Percentiles rank a stretch among this genome's conserved stretches.
Conservation (phyloP, 2,888 invertebrate species). For the Reticulitermes lucifugus region DNA sequence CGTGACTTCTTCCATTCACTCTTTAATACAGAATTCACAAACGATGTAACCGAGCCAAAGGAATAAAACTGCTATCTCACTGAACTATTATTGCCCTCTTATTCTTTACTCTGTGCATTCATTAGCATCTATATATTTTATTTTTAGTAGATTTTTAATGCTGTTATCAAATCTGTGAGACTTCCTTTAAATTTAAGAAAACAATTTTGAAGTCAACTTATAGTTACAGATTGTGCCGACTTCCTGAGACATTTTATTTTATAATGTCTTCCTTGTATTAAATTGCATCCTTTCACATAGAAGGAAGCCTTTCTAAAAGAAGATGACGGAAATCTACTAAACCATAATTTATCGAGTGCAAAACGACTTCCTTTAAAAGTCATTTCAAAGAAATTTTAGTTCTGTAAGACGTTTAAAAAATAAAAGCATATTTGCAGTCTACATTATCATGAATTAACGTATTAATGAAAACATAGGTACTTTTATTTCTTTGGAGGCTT, state of each 20-base stretch:
- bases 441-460: not conserved
- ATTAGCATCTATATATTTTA: not conserved
- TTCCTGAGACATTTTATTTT: not conserved
- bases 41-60: not conserved
- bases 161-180: conserved; percentile 12
- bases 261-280: not conserved
- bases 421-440: not conserved
- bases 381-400: not conserved
- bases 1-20: not conserved
- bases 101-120: conserved; percentile 12
- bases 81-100: not conserved
- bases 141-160: not conserved
- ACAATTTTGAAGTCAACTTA: not conserved
- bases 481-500: not conserved
- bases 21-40: not conserved
- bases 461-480: not conserved
- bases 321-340: not conserved
- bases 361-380: not conserved
- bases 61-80: not conserved
- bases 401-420: not conserved
- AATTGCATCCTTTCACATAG: not conserved
- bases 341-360: conserved; percentile 1
- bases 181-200: not conserved
- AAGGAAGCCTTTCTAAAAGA: conserved; percentile 30
- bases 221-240: not conserved